Evolutionary conservation across 2,113 vertebrate genomes (phyloP).

Genomic region (Antennarius striatus): DNA sequence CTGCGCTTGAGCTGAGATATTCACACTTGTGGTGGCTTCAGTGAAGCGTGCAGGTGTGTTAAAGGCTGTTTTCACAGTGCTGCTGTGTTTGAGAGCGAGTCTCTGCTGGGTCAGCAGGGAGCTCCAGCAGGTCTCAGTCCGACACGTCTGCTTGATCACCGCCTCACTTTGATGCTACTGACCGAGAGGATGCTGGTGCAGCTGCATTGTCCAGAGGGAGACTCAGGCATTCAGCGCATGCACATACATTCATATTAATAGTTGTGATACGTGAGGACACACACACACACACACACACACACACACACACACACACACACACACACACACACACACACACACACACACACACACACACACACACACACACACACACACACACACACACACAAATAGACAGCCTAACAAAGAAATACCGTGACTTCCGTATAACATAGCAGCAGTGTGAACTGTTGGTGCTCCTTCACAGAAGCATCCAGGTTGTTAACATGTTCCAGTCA

Average conservation of each 20-base stretch:
- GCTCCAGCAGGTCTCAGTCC: constrained; percentile 36
- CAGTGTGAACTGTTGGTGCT: constrained; percentile 1
- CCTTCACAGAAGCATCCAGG: constrained; percentile 19
- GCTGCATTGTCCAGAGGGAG: too few species aligned
- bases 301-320: too few species aligned
- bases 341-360: too few species aligned
- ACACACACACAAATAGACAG: too few species aligned
- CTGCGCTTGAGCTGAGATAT: constrained; percentile 59
- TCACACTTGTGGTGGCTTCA: constrained; percentile 63
- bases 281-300: too few species aligned
- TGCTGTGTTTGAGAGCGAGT: constrained; percentile 26
- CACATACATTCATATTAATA: not conserved
- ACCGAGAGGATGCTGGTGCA: too few species aligned
- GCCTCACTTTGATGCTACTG: too few species aligned
- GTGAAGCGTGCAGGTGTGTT: constrained; percentile 70
- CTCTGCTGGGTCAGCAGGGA: constrained; percentile 40
- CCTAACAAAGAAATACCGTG: not conserved
- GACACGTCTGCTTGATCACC: too few species aligned
- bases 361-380: too few species aligned
- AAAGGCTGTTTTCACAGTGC: constrained; percentile 55
- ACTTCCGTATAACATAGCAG: not conserved
- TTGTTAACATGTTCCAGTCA: constrained; percentile 29
- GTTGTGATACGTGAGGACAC: too few species aligned
- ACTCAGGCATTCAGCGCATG: too few species aligned
- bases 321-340: too few species aligned